Conservation (phyloP, 2,888 invertebrate genomes). For the Sipha maydis region DNA sequence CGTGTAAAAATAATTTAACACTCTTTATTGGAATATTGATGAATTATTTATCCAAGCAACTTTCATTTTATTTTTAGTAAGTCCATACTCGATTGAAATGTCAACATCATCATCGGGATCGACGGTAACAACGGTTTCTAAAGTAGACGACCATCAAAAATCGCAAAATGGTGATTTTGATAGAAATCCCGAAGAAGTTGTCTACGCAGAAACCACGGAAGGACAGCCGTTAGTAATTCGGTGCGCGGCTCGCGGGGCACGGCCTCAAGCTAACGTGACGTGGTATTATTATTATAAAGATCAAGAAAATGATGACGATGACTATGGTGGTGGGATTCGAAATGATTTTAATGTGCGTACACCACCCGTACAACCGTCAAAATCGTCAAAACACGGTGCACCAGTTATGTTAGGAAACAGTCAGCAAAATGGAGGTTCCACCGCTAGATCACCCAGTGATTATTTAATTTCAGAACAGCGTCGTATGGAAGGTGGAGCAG, state of each 20-base stretch:
- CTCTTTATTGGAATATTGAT: not conserved
- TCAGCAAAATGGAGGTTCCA: constrained; percentile 12
- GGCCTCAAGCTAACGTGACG: constrained; percentile 83
- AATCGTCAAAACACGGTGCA: constrained; percentile 28
- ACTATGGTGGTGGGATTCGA: not conserved
- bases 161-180: not conserved
- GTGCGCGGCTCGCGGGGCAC: constrained; percentile 82
- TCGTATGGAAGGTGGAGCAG: constrained; percentile 44
- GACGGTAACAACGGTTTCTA: constrained; percentile 30
- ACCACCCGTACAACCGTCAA: not conserved
- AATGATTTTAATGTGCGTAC: constrained; percentile 11
- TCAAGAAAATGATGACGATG: constrained; percentile 28
- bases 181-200: not conserved
- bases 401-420: constrained; percentile 51
- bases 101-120: constrained; percentile 35
- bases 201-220: constrained; percentile 52
- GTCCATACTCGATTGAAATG: constrained; percentile 53
- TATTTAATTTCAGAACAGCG: constrained; percentile 50
- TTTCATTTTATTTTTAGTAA: constrained; percentile 29
- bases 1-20: not conserved
- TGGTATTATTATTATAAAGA: constrained; percentile 72
- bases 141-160: constrained; percentile 26
- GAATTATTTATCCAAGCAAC: not conserved
- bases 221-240: constrained; percentile 72
- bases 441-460: constrained; percentile 35